phyloP scores from a whole-genome alignment of 2,113 vertebrate genomes.

The Rostratula benghalensis region DNA sequence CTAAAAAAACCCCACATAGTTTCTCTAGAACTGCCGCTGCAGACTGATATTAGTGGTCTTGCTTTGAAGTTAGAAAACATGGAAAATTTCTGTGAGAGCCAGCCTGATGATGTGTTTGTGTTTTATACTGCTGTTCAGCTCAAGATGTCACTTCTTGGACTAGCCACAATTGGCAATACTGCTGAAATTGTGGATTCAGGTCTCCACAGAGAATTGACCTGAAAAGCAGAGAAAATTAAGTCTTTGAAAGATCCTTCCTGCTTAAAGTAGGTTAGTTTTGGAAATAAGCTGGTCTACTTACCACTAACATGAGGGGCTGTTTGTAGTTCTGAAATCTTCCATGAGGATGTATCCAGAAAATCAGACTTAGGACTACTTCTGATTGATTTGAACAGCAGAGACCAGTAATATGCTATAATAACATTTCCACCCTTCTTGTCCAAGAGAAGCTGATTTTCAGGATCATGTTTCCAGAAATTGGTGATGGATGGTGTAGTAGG shows the following conservation, averaged over 20 bases:
- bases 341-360: neutral
- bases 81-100: constrained; percentile 49
- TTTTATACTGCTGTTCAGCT: neutral
- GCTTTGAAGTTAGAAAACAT: constrained; percentile 53
- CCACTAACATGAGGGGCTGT: neutral
- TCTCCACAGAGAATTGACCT: neutral
- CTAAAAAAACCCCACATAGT: neutral
- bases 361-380: neutral
- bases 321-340: neutral
- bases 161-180: neutral
- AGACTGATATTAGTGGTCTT: constrained; percentile 54
- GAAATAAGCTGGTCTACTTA: neutral
- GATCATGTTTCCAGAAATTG: neutral
- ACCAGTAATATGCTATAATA: neutral
- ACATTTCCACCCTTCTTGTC: neutral
- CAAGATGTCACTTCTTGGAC: neutral
- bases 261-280: neutral
- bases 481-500: neutral
- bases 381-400: neutral
- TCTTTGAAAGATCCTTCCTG: neutral
- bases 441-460: neutral
- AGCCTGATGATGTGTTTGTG: constrained; percentile 10
- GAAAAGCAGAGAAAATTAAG: neutral
- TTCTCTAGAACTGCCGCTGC: neutral
- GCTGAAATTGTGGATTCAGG: neutral